Evolutionary conservation across 2,888 invertebrate species (phyloP).

Genomic region (Bombylius major): DNA sequence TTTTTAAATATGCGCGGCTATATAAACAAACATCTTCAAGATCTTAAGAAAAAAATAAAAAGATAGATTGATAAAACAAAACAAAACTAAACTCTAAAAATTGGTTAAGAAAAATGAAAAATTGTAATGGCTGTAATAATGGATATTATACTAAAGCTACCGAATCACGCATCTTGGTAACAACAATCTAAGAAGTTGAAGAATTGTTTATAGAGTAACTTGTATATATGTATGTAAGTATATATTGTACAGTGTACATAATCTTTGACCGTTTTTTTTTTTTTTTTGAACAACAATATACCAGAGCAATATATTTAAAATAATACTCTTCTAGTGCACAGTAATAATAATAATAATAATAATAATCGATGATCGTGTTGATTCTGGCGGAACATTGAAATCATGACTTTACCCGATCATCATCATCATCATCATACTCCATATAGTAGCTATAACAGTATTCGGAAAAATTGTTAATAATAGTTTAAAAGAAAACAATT

Average conservation of each 20-base stretch:
- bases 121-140: constrained; percentile 3
- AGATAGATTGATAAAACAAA: not conserved
- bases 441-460: not conserved
- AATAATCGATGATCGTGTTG: constrained; percentile 14
- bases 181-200: too few relatives aligned
- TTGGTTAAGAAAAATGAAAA: not conserved
- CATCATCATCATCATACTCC: not conserved
- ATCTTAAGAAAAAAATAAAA: not conserved
- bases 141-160: constrained; percentile 10
- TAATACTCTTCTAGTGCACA: too few relatives aligned
- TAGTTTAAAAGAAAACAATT: constrained; percentile 3
- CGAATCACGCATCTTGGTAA: constrained; percentile 12
- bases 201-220: too few relatives aligned
- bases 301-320: too few relatives aligned
- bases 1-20: too few relatives aligned
- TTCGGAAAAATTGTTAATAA: constrained; percentile 11
- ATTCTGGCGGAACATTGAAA: constrained; percentile 13
- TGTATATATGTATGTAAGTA: too few relatives aligned
- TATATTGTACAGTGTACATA: too few relatives aligned
- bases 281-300: too few relatives aligned
- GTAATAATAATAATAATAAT: not conserved
- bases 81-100: not conserved
- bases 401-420: constrained; percentile 11
- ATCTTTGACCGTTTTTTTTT: too few relatives aligned
- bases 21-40: not conserved